phyloP scores from a whole-genome alignment of 2,888 invertebrate genomes.

The Drosophila anomalipes region DNA sequence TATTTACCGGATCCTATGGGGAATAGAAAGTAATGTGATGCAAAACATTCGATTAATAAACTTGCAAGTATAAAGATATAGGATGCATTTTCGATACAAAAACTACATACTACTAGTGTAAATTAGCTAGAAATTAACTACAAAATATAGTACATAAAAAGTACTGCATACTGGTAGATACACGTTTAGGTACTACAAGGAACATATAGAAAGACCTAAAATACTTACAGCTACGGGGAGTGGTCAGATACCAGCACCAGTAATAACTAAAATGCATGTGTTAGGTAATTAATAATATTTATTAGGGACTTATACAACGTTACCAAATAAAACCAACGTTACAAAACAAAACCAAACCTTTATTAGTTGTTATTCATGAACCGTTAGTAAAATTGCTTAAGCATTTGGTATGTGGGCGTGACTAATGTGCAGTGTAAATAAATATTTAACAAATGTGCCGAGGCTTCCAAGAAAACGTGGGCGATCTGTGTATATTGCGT shows the following conservation, averaged over 20 bases:
- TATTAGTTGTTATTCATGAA: conserved; percentile 42
- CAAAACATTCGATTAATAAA: conserved; percentile 62
- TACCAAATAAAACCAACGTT: conserved; percentile 3
- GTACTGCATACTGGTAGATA: conserved; percentile 29
- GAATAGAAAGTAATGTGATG: conserved; percentile 52
- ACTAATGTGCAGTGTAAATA: conserved; percentile 57
- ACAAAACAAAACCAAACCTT: conserved; percentile 11
- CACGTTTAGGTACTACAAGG: conserved; percentile 15
- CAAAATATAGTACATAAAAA: conserved; percentile 19
- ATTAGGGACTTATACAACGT: neutral
- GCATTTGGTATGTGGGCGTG: conserved; percentile 64
- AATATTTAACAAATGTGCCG: conserved; percentile 54
- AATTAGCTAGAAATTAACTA: conserved; percentile 52
- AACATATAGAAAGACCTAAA: conserved; percentile 32
- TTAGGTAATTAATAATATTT: conserved; percentile 13
- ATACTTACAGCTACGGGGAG: conserved; percentile 36
- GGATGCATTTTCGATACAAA: neutral
- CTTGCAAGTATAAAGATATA: conserved; percentile 18
- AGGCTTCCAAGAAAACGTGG: conserved; percentile 31
- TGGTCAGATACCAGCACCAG: conserved; percentile 40
- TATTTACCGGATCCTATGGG: conserved; percentile 78
- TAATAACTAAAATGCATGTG: conserved; percentile 28
- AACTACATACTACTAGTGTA: conserved; percentile 25
- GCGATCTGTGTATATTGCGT: conserved; percentile 13
- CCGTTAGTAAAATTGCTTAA: conserved; percentile 65